These are phyloP conservation scores for Arvicola amphibius DNA, from an alignment of 2,797 vertebrate genomes.

Conservation along the genomic window DNA sequence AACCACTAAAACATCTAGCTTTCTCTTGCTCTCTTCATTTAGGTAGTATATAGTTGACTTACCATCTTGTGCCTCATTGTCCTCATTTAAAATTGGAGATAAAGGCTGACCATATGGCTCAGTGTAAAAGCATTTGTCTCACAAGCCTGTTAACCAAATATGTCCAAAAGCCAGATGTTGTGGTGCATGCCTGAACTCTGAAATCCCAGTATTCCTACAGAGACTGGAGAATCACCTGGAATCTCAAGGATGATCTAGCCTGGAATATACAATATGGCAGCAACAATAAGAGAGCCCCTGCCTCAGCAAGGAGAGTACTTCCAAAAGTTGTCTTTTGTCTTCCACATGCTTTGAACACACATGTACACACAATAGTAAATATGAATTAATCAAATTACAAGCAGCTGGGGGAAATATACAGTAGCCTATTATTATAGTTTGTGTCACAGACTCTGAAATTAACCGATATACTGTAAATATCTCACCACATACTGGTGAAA, in stretches of 20 bases:
- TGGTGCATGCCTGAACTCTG: neutral
- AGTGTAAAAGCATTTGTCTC: neutral
- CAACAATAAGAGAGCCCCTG: neutral
- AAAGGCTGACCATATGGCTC: neutral
- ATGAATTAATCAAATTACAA: neutral
- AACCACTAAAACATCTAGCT: neutral
- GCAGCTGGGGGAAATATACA: neutral
- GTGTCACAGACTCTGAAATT: neutral
- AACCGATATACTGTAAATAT: neutral
- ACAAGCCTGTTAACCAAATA: neutral
- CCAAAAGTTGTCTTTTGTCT: neutral
- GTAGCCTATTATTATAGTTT: neutral
- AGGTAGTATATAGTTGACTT: neutral
- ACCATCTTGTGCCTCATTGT: neutral
- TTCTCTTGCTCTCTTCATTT: neutral
- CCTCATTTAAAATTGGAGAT: neutral
- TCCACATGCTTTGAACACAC: neutral
- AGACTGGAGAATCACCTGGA: neutral
- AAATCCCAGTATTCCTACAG: neutral
- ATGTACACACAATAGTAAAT: neutral
- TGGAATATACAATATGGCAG: neutral
- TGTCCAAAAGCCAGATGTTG: neutral
- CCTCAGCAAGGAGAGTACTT: neutral
- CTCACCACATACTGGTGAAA: neutral
- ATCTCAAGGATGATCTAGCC: neutral